Evolutionary conservation across 30 jellyfish, hydroid and myxozoan genomes (phyloP).

Genomic region (Mastigias papua): DNA sequence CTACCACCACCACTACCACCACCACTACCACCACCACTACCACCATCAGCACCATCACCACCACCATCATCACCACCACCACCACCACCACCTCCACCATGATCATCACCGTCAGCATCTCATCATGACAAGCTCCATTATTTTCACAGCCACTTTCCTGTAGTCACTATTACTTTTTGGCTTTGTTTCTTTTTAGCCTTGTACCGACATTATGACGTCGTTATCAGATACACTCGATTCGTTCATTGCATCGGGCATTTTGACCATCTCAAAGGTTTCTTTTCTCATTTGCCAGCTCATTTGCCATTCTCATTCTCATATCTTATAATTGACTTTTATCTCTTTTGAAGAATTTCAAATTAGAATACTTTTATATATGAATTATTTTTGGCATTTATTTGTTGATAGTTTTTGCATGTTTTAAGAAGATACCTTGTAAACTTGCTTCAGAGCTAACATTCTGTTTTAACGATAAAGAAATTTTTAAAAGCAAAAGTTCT

Average conservation of each 20-base stretch:
- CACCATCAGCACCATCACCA: not conserved
- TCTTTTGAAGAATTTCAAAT: too few relatives aligned
- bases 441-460: too few relatives aligned
- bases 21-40: not conserved
- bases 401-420: too few relatives aligned
- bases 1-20: not conserved
- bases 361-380: too few relatives aligned
- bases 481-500: too few relatives aligned
- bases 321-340: not conserved
- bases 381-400: too few relatives aligned
- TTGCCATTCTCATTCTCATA: not conserved
- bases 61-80: not conserved
- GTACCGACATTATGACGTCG: slow-evolving; percentile 24
- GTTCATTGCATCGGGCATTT: slow-evolving; percentile 36
- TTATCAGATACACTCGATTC: slow-evolving; percentile 47
- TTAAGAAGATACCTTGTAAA: too few relatives aligned
- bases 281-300: not conserved
- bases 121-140: too few relatives aligned
- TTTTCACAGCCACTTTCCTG: too few relatives aligned
- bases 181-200: slow-evolving; percentile 25
- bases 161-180: not conserved
- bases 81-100: not conserved
- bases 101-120: not conserved
- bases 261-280: slow-evolving; percentile 26
- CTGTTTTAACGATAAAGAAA: too few relatives aligned